These are phyloP conservation scores for Pelochelys cantorii DNA, from an alignment of 2,797 vertebrate species.

Conservation along the genomic window DNA sequence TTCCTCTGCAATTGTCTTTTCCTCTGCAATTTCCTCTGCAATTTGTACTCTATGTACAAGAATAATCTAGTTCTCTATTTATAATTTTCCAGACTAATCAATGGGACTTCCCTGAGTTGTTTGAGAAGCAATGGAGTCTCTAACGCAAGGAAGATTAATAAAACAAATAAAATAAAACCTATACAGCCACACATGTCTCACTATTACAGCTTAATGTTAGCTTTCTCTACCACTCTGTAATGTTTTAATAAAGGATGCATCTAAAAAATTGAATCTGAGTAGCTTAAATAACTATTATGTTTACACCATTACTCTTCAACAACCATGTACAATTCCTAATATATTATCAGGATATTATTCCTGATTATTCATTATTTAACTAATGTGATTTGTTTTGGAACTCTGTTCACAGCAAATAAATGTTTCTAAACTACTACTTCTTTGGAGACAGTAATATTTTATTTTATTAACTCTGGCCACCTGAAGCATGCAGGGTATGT, in stretches of 20 bases:
- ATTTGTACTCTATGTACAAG: background rate
- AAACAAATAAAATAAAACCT: background rate
- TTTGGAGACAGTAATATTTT: background rate
- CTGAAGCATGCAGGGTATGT: background rate
- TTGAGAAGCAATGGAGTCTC: background rate
- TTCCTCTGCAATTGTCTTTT: background rate
- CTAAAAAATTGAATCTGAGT: background rate
- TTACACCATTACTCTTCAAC: background rate
- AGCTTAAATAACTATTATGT: background rate
- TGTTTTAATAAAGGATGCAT: background rate
- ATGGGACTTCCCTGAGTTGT: background rate
- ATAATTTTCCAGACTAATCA: background rate
- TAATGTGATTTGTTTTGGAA: constrained; percentile 3
- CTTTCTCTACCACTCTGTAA: background rate
- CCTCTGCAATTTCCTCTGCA: no score
- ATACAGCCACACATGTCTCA: background rate
- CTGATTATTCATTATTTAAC: background rate
- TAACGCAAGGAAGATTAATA: background rate
- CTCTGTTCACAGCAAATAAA: background rate
- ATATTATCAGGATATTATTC: background rate
- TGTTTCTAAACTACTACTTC: background rate
- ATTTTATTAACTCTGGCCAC: background rate
- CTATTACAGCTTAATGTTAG: background rate
- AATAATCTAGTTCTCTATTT: background rate
- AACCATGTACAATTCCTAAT: background rate